Conservation (phyloP, 2,888 invertebrate genomes). For the Gisinianus flammeolus region DNA sequence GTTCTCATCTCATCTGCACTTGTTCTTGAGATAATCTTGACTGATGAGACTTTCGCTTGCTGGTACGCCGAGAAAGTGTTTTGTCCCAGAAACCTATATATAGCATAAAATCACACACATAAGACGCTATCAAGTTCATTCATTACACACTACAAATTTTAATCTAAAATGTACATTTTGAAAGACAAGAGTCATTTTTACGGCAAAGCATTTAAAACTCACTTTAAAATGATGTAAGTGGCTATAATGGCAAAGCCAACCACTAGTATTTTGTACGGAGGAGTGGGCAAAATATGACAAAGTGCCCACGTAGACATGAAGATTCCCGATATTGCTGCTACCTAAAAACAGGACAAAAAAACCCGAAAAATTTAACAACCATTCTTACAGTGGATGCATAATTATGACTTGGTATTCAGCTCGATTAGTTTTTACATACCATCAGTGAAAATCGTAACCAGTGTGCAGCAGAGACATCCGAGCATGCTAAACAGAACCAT, state of each 20-base stretch:
- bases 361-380: no score
- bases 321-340: conserved; percentile 74
- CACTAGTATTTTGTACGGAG: conserved; percentile 69
- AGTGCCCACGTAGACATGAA: conserved; percentile 59
- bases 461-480: conserved; percentile 64
- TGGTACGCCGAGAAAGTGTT: conserved; percentile 90
- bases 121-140: not conserved
- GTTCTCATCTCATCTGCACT: conserved; percentile 57
- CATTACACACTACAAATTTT: no score
- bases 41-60: conserved; percentile 84
- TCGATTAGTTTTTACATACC: no score
- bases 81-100: conserved; percentile 78
- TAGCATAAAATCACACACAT: conserved; percentile 16
- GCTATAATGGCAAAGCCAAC: conserved; percentile 81
- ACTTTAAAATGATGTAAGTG: conserved; percentile 84
- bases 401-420: no score
- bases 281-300: conserved; percentile 60
- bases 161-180: no score
- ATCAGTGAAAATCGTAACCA: conserved; percentile 90
- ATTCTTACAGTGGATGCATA: no score
- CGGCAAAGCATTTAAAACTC: conserved; percentile 59
- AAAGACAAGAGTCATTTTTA: not conserved
- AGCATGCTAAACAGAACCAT: no score
- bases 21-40: conserved; percentile 71
- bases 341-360: conserved; percentile 75